phyloP scores from a whole-genome alignment of 2,888 invertebrate species.

The Lithophane ornitopus region DNA sequence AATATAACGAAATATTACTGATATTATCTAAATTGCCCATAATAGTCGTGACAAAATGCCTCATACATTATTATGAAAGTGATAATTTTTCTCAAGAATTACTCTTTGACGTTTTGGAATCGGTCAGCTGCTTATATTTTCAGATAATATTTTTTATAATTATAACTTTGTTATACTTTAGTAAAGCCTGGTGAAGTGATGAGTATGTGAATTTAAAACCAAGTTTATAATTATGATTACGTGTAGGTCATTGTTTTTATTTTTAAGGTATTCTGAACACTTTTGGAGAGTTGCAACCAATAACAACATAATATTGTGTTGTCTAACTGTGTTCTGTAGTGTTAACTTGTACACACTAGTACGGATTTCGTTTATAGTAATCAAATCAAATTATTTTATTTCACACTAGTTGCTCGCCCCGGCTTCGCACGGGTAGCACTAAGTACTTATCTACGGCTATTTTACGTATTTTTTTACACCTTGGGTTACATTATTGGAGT shows the following conservation, averaged over 20 bases:
- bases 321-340: too few species aligned
- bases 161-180: background rate
- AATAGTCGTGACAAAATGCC: constrained; percentile 35
- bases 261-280: background rate
- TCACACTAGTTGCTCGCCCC: too few species aligned
- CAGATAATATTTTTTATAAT: background rate
- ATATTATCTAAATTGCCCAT: constrained; percentile 51
- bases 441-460: too few species aligned
- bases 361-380: too few species aligned
- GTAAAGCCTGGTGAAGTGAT: background rate
- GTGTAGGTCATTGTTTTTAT: too few species aligned
- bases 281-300: background rate
- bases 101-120: constrained; percentile 26
- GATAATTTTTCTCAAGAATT: constrained; percentile 37
- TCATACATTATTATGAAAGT: constrained; percentile 33
- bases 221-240: background rate
- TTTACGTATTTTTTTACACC: too few species aligned
- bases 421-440: too few species aligned
- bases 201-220: background rate
- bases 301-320: background rate
- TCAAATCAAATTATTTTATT: too few species aligned
- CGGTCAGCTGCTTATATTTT: constrained; percentile 25
- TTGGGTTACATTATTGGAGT: too few species aligned
- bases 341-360: background rate
- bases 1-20: constrained; percentile 33